A percentile compares a stretch with the other conserved stretches of the same genome.
phyloP scores from a whole-genome alignment of 1,140 invertebrate species.

The Cotesia vestalis region DNA sequence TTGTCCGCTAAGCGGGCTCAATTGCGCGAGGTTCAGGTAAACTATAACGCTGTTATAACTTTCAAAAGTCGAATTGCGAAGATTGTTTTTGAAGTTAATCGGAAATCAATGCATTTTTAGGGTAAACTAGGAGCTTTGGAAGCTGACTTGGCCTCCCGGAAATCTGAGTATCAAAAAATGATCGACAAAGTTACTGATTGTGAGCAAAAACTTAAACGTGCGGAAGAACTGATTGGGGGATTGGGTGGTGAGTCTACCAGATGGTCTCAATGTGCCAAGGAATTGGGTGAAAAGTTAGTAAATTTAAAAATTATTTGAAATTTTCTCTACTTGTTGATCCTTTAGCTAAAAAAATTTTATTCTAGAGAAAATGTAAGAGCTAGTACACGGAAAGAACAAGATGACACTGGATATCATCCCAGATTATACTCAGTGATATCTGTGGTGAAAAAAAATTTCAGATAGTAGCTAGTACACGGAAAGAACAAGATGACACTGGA shows the following conservation, averaged over 20 bases:
- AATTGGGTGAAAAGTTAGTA: conserved; percentile 74
- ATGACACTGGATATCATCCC: too few species aligned
- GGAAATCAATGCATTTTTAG: conserved; percentile 39
- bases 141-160: conserved; percentile 71
- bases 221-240: conserved; percentile 90
- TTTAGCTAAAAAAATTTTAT: not conserved
- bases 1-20: conserved; percentile 81
- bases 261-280: conserved; percentile 83
- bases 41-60: conserved; percentile 8
- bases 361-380: not conserved
- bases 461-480: too few species aligned
- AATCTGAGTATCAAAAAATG: conserved; percentile 70
- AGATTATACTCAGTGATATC: too few species aligned
- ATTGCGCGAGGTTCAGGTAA: conserved; percentile 70
- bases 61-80: not conserved
- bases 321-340: not conserved
- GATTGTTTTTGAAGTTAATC: not conserved
- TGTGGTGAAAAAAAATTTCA: too few species aligned
- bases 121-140: conserved; percentile 62
- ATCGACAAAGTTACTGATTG: conserved; percentile 87
- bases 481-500: too few species aligned
- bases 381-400: too few species aligned
- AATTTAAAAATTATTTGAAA: not conserved
- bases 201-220: conserved; percentile 88
- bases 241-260: conserved; percentile 83